phyloP scores from a whole-genome alignment of 2,113 vertebrate species.

The Xyrauchen texanus region DNA sequence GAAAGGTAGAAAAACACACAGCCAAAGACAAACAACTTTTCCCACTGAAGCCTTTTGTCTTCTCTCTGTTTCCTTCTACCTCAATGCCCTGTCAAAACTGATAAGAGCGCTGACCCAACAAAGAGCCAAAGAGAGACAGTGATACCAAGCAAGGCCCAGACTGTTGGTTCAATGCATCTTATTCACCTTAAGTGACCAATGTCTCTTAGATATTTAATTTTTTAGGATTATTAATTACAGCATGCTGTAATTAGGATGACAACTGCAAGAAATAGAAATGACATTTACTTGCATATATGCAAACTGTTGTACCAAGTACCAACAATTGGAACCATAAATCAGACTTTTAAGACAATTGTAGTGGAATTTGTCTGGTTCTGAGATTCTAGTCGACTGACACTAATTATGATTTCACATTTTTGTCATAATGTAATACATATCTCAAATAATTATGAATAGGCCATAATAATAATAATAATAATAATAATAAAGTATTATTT shows the following conservation, averaged over 20 bases:
- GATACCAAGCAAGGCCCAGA: constrained; percentile 52
- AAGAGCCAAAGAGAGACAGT: constrained; percentile 57
- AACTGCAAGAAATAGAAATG: too few species aligned
- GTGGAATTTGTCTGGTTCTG: not conserved
- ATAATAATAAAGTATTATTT: not conserved
- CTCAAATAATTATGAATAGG: too few species aligned
- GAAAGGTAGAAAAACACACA: constrained; percentile 73
- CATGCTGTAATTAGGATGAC: too few species aligned
- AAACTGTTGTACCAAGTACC: too few species aligned
- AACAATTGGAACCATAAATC: too few species aligned
- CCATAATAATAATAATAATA: not conserved
- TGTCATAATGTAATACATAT: too few species aligned
- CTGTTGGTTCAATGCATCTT: constrained; percentile 39
- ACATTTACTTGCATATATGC: too few species aligned
- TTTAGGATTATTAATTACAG: not conserved
- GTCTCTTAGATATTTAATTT: not conserved
- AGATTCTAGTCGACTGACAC: not conserved
- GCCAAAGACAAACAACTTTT: constrained; percentile 63
- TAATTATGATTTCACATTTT: too few species aligned
- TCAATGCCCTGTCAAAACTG: constrained; percentile 55
- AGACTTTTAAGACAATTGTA: too few species aligned
- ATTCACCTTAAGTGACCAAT: not conserved
- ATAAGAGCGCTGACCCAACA: constrained; percentile 50
- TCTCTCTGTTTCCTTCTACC: constrained; percentile 51
- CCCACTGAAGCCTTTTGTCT: constrained; percentile 65